phyloP scores from a whole-genome alignment of 2,797 vertebrate genomes.

The Arctocebus calabarensis region DNA sequence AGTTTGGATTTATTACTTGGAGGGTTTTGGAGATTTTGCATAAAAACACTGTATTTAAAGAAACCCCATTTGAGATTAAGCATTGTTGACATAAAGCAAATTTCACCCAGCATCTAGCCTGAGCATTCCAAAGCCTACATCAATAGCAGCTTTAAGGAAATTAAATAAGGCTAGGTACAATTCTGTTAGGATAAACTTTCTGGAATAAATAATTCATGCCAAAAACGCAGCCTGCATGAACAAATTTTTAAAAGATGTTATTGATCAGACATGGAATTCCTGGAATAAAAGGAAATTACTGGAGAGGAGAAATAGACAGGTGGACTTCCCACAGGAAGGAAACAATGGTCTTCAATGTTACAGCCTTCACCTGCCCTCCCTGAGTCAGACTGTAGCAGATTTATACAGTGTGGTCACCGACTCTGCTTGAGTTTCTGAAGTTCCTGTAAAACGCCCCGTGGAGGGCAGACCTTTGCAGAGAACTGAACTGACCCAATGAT shows the following conservation, averaged over 20 bases:
- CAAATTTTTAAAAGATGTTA: slow-evolving; percentile 54
- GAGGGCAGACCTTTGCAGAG: background rate
- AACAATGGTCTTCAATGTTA: slow-evolving; percentile 44
- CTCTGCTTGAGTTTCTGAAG: background rate
- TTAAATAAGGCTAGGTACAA: slow-evolving; percentile 36
- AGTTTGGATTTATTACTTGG: slow-evolving; percentile 59
- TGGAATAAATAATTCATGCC: slow-evolving; percentile 57
- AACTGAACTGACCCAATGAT: background rate
- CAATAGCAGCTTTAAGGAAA: slow-evolving; percentile 36
- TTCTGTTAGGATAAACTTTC: slow-evolving; percentile 15
- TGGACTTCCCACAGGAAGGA: slow-evolving; percentile 29
- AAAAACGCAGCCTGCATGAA: slow-evolving; percentile 41
- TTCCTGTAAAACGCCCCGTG: background rate
- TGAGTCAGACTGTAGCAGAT: slow-evolving; percentile 21
- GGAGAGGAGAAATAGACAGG: slow-evolving; percentile 45
- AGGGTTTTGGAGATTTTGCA: slow-evolving; percentile 24
- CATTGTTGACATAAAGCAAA: slow-evolving; percentile 54
- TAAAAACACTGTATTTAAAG: slow-evolving; percentile 63
- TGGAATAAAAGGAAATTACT: slow-evolving; percentile 51
- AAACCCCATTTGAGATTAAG: slow-evolving; percentile 34
- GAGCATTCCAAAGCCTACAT: background rate
- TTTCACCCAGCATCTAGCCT: background rate
- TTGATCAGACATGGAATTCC: slow-evolving; percentile 52
- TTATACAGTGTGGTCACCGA: background rate
- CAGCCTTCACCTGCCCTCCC: background rate